phyloP scores from a whole-genome alignment of 2,797 vertebrate genomes.

The Zenarchopterus dispar region DNA sequence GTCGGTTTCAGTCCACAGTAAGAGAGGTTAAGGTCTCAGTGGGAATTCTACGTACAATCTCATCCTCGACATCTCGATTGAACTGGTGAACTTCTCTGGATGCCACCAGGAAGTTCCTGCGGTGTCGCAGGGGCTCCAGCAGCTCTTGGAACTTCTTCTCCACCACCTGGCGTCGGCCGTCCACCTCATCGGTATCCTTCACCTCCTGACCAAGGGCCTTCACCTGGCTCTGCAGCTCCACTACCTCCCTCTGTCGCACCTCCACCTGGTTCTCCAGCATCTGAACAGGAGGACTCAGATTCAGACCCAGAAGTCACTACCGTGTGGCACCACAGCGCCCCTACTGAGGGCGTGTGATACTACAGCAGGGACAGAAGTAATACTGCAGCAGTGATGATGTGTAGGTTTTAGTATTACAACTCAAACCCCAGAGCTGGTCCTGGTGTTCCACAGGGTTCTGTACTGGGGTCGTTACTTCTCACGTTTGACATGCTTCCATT shows the following conservation, averaged over 20 bases:
- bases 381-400: too few relatives aligned
- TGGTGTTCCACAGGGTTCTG: too few relatives aligned
- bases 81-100: conserved; percentile 94
- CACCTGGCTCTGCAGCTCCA: conserved; percentile 90
- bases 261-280: conserved; percentile 96
- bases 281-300: conserved; percentile 61
- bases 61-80: conserved; percentile 92
- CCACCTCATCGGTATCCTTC: conserved; percentile 89
- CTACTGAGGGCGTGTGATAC: too few relatives aligned
- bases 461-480: too few relatives aligned
- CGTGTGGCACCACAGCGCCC: too few relatives aligned
- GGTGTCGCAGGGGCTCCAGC: conserved; percentile 86
- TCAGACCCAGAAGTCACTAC: too few relatives aligned
- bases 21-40: too few relatives aligned
- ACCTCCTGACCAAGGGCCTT: conserved; percentile 90
- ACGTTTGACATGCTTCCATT: too few relatives aligned
- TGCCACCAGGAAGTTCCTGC: conserved; percentile 84
- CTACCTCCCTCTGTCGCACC: conserved; percentile 92
- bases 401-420: too few relatives aligned
- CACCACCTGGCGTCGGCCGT: conserved; percentile 85
- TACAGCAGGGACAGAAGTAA: too few relatives aligned
- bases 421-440: too few relatives aligned
- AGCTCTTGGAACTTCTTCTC: conserved; percentile 90
- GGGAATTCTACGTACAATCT: conserved; percentile 86
- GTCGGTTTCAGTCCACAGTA: too few relatives aligned